A percentile compares a stretch with the other conserved stretches of the same genome.
Conservation (phyloP, 2,113 vertebrate genomes). For the Mustela nigripes region DNA sequence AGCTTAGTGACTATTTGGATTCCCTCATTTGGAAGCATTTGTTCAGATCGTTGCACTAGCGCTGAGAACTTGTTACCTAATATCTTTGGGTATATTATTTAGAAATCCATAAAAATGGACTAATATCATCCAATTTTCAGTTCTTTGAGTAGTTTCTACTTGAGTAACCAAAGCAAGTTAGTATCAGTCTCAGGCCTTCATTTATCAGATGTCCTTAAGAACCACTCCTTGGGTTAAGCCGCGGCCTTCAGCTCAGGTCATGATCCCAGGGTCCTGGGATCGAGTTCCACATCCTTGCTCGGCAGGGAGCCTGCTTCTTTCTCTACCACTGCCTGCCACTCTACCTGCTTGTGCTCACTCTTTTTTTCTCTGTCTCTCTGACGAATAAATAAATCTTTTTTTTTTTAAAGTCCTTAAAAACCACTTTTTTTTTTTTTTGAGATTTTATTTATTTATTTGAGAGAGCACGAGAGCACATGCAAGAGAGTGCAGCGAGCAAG, state of each 20-base stretch:
- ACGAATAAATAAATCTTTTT: no score
- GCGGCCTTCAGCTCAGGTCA: no score
- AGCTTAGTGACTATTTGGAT: background rate
- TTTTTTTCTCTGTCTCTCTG: no score
- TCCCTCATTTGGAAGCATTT: background rate
- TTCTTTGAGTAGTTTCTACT: background rate
- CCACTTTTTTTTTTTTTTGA: background rate
- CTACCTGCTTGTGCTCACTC: no score
- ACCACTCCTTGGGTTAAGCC: background rate
- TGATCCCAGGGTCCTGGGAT: no score
- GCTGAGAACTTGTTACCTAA: background rate
- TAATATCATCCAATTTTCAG: constrained; percentile 1
- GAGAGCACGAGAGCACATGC: no score
- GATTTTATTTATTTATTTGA: no score
- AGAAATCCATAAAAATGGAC: background rate
- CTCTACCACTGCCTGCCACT: no score
- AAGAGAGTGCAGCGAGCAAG: no score
- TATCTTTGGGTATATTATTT: constrained; percentile 28
- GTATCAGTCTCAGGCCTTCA: background rate
- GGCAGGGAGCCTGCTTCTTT: no score
- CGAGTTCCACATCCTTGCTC: no score
- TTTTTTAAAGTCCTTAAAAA: background rate
- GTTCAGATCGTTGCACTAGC: background rate
- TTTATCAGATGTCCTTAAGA: constrained; percentile 36
- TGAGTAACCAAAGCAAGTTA: constrained; percentile 27